Conservation (phyloP, 2,113 vertebrate genomes). For the Toxostoma redivivum region DNA sequence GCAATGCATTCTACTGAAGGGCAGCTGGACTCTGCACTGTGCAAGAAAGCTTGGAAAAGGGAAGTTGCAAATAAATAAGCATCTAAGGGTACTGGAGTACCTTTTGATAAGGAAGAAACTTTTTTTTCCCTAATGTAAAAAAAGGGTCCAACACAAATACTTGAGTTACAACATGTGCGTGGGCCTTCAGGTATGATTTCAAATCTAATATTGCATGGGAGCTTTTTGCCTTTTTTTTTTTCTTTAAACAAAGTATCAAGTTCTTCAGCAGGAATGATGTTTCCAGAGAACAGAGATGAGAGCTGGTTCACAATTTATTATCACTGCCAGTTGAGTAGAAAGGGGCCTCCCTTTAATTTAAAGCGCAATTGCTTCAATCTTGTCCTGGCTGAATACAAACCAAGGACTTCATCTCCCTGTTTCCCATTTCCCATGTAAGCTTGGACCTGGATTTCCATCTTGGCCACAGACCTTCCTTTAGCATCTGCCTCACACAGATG, state of each 20-base stretch:
- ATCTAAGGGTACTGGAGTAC: background rate
- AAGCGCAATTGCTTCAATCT: background rate
- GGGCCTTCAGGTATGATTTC: background rate
- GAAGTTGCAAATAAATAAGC: background rate
- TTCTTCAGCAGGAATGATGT: background rate
- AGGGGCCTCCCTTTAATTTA: background rate
- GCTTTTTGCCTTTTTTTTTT: background rate
- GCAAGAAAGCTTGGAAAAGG: background rate
- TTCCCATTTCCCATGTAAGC: background rate
- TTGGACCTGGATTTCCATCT: background rate
- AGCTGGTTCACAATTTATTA: background rate
- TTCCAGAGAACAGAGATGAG: background rate
- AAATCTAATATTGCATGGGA: background rate
- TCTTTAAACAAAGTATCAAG: background rate
- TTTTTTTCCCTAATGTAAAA: background rate
- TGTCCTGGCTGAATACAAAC: background rate
- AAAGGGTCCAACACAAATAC: background rate
- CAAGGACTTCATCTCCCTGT: background rate
- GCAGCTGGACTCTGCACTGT: background rate
- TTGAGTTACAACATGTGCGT: background rate
- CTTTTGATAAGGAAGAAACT: background rate
- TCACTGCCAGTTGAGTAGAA: background rate
- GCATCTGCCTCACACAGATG: background rate
- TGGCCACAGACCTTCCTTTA: background rate
- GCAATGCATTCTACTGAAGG: background rate